phyloP scores from a whole-genome alignment of 2,113 vertebrate species.

The Okapia johnstoni region DNA sequence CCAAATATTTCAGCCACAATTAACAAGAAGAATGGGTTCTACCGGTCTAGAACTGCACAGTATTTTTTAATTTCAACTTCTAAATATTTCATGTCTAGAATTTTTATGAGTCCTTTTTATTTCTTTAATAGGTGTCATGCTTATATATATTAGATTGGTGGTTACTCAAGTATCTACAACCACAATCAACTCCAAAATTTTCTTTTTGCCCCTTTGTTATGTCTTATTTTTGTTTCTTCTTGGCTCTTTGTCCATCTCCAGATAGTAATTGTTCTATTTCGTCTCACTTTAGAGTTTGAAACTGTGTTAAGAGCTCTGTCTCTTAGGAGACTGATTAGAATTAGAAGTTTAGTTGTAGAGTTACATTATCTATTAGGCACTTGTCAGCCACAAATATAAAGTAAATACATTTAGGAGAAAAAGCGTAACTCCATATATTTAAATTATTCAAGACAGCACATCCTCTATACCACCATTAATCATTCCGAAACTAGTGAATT shows the following conservation, averaged over 20 bases:
- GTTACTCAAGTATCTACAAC: background rate
- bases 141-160: background rate
- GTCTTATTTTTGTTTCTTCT: background rate
- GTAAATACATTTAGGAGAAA: background rate
- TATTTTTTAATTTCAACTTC: background rate
- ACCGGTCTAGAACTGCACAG: background rate
- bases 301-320: background rate
- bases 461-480: background rate
- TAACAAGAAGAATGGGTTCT: background rate
- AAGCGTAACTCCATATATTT: background rate
- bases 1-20: background rate
- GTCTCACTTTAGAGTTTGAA: background rate
- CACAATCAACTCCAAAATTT: background rate
- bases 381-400: background rate
- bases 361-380: background rate
- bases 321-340: background rate
- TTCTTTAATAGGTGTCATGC: background rate
- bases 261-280: background rate
- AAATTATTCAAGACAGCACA: background rate
- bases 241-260: background rate
- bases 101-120: background rate
- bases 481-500: background rate
- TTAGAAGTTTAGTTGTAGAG: background rate
- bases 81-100: background rate
- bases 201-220: background rate